Base-by-base conservation (phyloP, 2,797 vertebrate genomes). In the Hyperoplus lanceolatus region DNA sequence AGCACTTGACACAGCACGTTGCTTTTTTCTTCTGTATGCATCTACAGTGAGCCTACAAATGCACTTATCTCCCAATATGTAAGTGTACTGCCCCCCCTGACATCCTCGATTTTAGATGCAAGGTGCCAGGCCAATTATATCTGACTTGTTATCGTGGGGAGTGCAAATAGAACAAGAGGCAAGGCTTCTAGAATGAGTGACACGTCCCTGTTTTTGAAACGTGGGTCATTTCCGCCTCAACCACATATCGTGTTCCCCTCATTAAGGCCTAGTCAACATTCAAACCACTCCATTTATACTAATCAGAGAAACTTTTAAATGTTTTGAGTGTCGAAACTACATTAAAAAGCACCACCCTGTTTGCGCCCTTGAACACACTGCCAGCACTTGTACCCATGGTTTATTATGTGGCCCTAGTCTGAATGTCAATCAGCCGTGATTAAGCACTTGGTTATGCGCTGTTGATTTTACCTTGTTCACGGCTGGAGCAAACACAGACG, bases 381-480 rank as follows among this genome's bases (percentile, higher is more conserved):
- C 39, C 61, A 29, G 75, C 50, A 50, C 50, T n/a, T 46, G 57
- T 4, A 3, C 0, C 18, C 29, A 3, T 29, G 29, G 59, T 7
- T 1, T 13, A 9, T n/a, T 14, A 9, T 13, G 36, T 21, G 57
- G 59, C 64, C 21, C 56, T 2, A 5, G 38, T 38, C 5, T 77
- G 53, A 75, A 68, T 75, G 57, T 63, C 70, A 82, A 10, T 53
- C 64, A 55, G 42, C 29, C 70, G 0, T 43, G 81, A 57, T 54
- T 39, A 61, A 56, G 72, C 67, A 51, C 65, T 77, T 73, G 50
- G 57, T 49, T 38, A 14, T 1, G 75, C 55, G 16, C 45, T 58
- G 59, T 70, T 63, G 29, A 76, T 65, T 63, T 11, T 29, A 4
- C 11, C 48, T 43, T 61, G 76, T 72, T 57, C 56, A 6, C 3